Conservation (phyloP, 2,797 vertebrate species). For the Melanotaenia pygmaea region DNA sequence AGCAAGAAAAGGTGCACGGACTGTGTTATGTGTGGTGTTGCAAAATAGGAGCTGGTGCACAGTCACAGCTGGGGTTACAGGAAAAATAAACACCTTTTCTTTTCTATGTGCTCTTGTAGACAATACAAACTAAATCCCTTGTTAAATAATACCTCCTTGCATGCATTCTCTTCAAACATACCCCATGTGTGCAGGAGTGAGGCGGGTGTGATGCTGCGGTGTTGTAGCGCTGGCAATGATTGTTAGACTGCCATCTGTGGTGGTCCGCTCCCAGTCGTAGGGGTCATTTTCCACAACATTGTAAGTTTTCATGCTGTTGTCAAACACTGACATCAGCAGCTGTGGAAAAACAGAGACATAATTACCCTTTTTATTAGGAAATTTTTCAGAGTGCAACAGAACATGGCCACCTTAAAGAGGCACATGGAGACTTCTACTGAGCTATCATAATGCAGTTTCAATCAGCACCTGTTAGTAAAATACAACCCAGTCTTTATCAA, state of each 20-base stretch:
- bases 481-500: neutral
- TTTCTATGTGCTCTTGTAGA: neutral
- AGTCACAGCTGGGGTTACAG: neutral
- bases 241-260: conserved; percentile 89
- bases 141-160: neutral
- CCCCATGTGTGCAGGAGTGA: conserved; percentile 96
- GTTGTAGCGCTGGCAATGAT: conserved; percentile 90
- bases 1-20: neutral
- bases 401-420: neutral
- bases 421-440: neutral
- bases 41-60: neutral
- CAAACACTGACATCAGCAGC: conserved; percentile 97
- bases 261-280: conserved; percentile 97
- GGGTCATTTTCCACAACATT: conserved; percentile 95
- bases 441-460: neutral
- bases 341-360: conserved; percentile 59
- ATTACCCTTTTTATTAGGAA: neutral
- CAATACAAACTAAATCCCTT: neutral
- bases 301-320: conserved; percentile 96
- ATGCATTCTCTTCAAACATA: conserved; percentile 62
- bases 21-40: neutral
- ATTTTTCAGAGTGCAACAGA: neutral
- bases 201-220: conserved; percentile 94
- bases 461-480: neutral
- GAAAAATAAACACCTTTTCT: neutral